A percentile compares a stretch with the other conserved stretches of the same genome.
phyloP scores from a whole-genome alignment of 1,140 invertebrate genomes.

The Homalodisca vitripennis region DNA sequence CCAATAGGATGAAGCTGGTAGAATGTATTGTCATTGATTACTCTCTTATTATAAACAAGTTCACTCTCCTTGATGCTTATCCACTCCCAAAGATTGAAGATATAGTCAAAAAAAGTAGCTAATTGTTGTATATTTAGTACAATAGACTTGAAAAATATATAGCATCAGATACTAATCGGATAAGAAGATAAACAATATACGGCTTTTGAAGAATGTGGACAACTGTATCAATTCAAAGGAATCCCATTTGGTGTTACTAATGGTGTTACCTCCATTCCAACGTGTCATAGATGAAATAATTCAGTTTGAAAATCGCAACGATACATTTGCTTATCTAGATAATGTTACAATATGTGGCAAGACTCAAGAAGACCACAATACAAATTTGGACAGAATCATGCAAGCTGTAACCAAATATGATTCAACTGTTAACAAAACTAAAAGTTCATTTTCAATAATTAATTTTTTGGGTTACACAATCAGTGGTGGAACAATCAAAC shows the following conservation, averaged over 20 bases:
- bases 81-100: no score
- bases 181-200: no score
- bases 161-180: no score
- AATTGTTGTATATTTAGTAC: no score
- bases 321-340: background rate
- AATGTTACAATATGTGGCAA: background rate
- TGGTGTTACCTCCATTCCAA: background rate
- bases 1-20: no score
- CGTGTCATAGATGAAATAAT: background rate
- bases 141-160: no score
- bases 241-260: constrained; percentile 7
- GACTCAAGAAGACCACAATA: background rate
- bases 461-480: background rate
- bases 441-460: background rate
- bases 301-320: background rate
- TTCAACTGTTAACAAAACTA: background rate
- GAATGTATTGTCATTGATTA: no score
- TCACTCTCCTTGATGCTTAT: no score
- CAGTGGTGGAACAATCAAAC: background rate
- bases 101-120: no score
- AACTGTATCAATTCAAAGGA: background rate
- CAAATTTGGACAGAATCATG: background rate
- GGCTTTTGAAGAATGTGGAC: no score
- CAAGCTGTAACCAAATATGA: background rate
- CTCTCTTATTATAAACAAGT: no score